Conservation (phyloP, 2,113 vertebrate genomes). For the human (Homo sapiens) region GRCh38 chr11:11619001-11619500, state of each 20-base stretch:
- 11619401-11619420: background rate
- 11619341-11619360: background rate
- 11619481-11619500: background rate
- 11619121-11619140: background rate
- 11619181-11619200: accelerated
- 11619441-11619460: background rate
- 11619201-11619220: background rate
- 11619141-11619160: background rate
- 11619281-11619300: background rate
- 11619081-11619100: background rate
- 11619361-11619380: background rate
- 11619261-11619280: background rate
- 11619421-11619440: background rate
- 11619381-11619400: background rate
- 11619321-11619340: background rate
- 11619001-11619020: background rate
- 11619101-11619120: background rate
- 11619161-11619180: background rate
- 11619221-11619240: background rate
- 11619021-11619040: background rate
- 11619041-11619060: background rate
- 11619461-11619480: background rate
- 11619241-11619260: background rate
- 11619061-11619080: background rate
- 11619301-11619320: background rate